Evolutionary conservation across 2,113 vertebrate genomes (phyloP), one percentile per base, ranked within the genome.

Genomic region (Cynoglossus semilaevis): DNA sequence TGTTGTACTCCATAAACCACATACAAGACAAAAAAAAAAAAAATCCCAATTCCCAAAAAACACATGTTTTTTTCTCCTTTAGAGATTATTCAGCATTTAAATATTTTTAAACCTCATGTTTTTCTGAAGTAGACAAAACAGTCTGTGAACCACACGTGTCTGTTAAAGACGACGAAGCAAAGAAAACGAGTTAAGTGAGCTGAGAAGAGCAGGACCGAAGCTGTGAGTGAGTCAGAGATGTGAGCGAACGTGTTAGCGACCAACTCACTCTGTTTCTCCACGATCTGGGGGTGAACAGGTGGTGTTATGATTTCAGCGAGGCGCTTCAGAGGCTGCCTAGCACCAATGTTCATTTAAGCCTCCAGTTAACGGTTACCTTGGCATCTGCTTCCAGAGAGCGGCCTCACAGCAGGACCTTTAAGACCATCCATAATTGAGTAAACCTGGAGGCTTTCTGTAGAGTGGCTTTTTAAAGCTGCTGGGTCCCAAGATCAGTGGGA

Each of bases 321-420:
- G 76, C 34, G 76, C 85, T 87, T 82, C 45, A 56, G 77, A 74
- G 77, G 71, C 76, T 69, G 70, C 60, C 63, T 66, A 53, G 61
- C 79, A 84, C 76, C 81, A 85, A 84, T 83, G 81, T 74, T 84
- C 77, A 74, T 79, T 77, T 83, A 66, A 84, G 80, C 57, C 62
- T 68, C 76, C 77, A 85, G 83, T 84, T 83, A 82, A 78, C 37
- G 55, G 78, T 72, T 83, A 79, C 66, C 68, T 48, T 51, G 59
- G 76, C 86, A 88, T 77, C 82, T 88, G 84, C 62, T 83, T 63
- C 43, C 55, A 74, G 51, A 66, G 68, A 73, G 49, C 44, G 72
- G 69, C 67, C 70, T 84, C 68, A 51, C 80, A 81, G 79, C 72
- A 74, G 59, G 59, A 72, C 41, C 42, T 80, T 72, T 74, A 69